A percentile compares a stretch with the other conserved stretches of the same genome.
Evolutionary conservation across 2,888 invertebrate species (phyloP).

Genomic region (Andrena fulva): DNA sequence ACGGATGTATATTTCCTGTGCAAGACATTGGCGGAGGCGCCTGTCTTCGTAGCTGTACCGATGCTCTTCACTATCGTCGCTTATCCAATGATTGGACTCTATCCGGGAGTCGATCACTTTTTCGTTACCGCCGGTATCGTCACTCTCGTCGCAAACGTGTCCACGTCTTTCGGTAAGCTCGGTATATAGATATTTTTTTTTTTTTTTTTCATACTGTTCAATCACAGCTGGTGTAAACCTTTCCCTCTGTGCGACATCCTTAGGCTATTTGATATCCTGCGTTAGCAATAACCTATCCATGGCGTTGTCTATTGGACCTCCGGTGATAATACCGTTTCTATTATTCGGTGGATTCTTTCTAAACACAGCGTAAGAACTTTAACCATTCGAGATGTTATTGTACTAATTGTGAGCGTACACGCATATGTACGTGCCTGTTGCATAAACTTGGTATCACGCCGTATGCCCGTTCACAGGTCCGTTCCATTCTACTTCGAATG

Average conservation of each 20-base stretch:
- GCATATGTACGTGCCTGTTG: neutral
- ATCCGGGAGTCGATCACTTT: slow-evolving; percentile 89
- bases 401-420: neutral
- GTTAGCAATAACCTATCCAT: slow-evolving; percentile 93
- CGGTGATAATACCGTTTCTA: slow-evolving; percentile 96
- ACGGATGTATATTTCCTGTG: slow-evolving; percentile 96
- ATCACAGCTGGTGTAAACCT: neutral
- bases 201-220: neutral
- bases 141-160: slow-evolving; percentile 94
- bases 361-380: slow-evolving; percentile 90
- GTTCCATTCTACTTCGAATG: slow-evolving; percentile 94
- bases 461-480: slow-evolving; percentile 85
- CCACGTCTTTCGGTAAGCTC: slow-evolving; percentile 92
- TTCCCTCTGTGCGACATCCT: slow-evolving; percentile 63
- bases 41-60: slow-evolving; percentile 93
- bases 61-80: slow-evolving; percentile 92
- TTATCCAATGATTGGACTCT: slow-evolving; percentile 96
- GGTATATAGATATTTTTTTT: neutral
- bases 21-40: slow-evolving; percentile 95
- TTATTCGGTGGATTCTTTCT: slow-evolving; percentile 98
- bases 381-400: neutral
- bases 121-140: slow-evolving; percentile 91
- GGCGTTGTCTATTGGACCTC: slow-evolving; percentile 96
- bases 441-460: neutral
- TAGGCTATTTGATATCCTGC: slow-evolving; percentile 97